Percentiles rank a stretch among this genome's conserved stretches.
phyloP scores from a whole-genome alignment of 2,888 invertebrate species.

The Tiphia femorata region DNA sequence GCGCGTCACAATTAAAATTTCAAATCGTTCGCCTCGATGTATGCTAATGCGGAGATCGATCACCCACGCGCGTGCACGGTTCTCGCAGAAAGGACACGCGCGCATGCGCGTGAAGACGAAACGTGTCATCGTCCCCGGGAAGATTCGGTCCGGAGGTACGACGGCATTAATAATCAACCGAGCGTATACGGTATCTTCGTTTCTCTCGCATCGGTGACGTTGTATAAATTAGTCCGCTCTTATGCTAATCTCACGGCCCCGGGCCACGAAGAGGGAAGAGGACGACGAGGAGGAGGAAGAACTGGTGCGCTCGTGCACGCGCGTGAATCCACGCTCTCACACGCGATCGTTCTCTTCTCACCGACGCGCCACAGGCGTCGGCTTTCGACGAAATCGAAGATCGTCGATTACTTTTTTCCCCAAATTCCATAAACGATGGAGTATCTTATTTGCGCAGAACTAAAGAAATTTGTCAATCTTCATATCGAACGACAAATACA shows the following conservation, averaged over 20 bases:
- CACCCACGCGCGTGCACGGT: not conserved
- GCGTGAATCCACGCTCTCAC: too few species aligned
- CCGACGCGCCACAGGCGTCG: too few species aligned
- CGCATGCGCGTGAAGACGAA: not conserved
- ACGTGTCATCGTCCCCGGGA: not conserved
- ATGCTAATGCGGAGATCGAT: conserved; percentile 23
- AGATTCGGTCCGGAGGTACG: not conserved
- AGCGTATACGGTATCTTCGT: conserved; percentile 4
- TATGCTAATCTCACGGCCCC: conserved; percentile 36
- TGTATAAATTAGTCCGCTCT: conserved; percentile 43
- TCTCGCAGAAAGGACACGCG: not conserved
- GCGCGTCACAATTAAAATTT: conserved; percentile 26
- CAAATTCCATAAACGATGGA: too few species aligned
- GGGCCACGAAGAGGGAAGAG: conserved; percentile 11
- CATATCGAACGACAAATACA: too few species aligned
- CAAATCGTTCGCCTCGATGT: conserved; percentile 20
- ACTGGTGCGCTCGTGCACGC: too few species aligned
- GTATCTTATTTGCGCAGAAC: too few species aligned
- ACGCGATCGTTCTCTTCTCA: too few species aligned
- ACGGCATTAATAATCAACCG: conserved; percentile 20
- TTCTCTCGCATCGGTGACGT: conserved; percentile 10
- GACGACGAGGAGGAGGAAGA: not conserved
- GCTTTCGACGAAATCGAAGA: too few species aligned
- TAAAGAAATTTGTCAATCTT: too few species aligned
- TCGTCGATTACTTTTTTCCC: too few species aligned